These are phyloP conservation scores for sheep (Ovis aries) DNA, from an alignment of 2,113 vertebrate species.

Conservation along the genomic window DNA sequence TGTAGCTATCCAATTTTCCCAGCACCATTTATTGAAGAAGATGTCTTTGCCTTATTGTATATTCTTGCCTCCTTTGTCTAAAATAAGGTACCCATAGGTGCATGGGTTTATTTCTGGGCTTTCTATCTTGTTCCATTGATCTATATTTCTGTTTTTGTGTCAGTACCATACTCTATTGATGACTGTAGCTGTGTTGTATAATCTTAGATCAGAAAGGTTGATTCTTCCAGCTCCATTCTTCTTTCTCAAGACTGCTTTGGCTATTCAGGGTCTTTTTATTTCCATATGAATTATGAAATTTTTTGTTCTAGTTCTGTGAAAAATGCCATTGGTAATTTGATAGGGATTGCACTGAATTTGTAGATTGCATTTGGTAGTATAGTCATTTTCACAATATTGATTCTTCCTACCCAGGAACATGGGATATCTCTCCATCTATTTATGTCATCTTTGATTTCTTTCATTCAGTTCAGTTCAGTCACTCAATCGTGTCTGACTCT, in stretches of 20 bases:
- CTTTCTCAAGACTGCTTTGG: neutral
- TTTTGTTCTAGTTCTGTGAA: neutral
- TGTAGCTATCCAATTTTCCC: neutral
- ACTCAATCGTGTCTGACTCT: too few relatives aligned
- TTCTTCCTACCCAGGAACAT: too few relatives aligned
- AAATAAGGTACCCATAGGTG: neutral
- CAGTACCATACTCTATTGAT: neutral
- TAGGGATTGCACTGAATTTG: neutral
- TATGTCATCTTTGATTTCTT: too few relatives aligned
- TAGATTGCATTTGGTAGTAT: too few relatives aligned
- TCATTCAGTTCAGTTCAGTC: too few relatives aligned
- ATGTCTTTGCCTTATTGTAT: neutral
- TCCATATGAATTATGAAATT: neutral
- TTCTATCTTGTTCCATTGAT: neutral
- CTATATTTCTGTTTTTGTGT: neutral
- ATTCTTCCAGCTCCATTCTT: neutral
- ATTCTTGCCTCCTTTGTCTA: neutral
- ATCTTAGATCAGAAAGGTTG: neutral
- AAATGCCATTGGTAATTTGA: neutral
- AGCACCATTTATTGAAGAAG: neutral
- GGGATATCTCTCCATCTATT: too few relatives aligned
- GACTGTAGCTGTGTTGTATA: neutral
- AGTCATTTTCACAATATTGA: too few relatives aligned
- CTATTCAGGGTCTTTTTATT: neutral
- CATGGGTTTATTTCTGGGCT: neutral